phyloP scores from a whole-genome alignment of 2,113 vertebrate genomes.

The Saccopteryx bilineata region DNA sequence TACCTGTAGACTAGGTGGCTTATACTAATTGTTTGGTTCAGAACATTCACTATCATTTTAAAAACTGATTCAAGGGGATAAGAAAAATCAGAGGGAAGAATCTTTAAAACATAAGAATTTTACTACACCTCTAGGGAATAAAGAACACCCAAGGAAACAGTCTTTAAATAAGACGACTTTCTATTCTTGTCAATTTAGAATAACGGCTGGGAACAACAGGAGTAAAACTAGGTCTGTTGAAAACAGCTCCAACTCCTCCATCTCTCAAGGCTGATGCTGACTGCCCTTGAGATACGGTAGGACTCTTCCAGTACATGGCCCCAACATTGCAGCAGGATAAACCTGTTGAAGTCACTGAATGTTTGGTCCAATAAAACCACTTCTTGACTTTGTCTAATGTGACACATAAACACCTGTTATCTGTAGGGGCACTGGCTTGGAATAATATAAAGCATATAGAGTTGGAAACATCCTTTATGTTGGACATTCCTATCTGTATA shows the following conservation, averaged over 20 bases:
- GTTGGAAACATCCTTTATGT: not conserved
- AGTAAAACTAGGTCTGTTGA: not conserved
- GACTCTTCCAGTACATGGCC: not conserved
- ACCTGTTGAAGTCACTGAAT: not conserved
- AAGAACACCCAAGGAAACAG: not conserved
- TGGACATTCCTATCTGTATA: slow-evolving; percentile 44
- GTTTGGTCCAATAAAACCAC: slow-evolving; percentile 18
- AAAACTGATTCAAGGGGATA: not conserved
- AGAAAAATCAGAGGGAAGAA: not conserved
- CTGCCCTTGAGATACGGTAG: not conserved
- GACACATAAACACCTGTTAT: slow-evolving; percentile 47
- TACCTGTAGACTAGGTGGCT: not conserved
- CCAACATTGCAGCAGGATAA: not conserved
- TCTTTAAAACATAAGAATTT: not conserved
- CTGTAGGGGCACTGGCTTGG: slow-evolving; percentile 30
- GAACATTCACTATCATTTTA: slow-evolving; percentile 27
- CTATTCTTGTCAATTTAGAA: not conserved
- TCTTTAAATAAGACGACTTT: not conserved
- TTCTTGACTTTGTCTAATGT: slow-evolving; percentile 22
- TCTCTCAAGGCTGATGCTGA: not conserved
- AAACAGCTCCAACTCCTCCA: not conserved
- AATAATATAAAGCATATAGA: slow-evolving; percentile 30
- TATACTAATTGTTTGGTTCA: not conserved
- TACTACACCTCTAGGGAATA: not conserved
- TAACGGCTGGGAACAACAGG: not conserved